A percentile compares a stretch with the other conserved stretches of the same genome.
Evolutionary conservation across 2,797 vertebrate species (phyloP).

Genomic region (Hypotaenidia okinawae): DNA sequence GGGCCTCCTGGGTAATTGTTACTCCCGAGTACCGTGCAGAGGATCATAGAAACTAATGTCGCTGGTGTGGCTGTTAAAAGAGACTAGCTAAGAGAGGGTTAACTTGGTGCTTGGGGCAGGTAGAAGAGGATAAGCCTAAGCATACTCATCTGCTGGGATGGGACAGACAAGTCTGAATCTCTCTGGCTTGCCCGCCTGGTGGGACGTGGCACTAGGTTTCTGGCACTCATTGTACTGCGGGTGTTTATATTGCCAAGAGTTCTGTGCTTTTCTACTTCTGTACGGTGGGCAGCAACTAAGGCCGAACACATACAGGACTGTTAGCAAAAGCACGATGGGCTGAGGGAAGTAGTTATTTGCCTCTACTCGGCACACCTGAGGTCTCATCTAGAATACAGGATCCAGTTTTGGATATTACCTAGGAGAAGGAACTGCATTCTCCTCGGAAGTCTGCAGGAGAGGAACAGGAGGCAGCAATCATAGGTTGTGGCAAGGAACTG

Average conservation of each 20-base stretch:
- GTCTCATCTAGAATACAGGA: background rate
- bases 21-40: too few species aligned
- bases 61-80: too few species aligned
- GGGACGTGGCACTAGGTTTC: background rate
- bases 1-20: too few species aligned
- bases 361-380: background rate
- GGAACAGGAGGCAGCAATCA: background rate
- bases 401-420: background rate
- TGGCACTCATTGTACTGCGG: background rate
- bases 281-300: background rate
- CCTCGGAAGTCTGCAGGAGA: background rate
- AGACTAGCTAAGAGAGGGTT: too few species aligned
- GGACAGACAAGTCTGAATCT: too few species aligned
- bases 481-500: background rate
- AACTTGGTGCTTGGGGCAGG: too few species aligned
- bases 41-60: too few species aligned
- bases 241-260: conserved; percentile 12
- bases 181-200: too few species aligned
- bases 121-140: too few species aligned
- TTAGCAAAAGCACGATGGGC: background rate
- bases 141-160: too few species aligned
- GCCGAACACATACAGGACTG: background rate
- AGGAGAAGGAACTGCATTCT: background rate
- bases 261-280: conserved; percentile 17
- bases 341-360: background rate